These are phyloP conservation scores for Drosophila bifasciata DNA, from an alignment of 1,140 invertebrate species.

Conservation along the genomic window DNA sequence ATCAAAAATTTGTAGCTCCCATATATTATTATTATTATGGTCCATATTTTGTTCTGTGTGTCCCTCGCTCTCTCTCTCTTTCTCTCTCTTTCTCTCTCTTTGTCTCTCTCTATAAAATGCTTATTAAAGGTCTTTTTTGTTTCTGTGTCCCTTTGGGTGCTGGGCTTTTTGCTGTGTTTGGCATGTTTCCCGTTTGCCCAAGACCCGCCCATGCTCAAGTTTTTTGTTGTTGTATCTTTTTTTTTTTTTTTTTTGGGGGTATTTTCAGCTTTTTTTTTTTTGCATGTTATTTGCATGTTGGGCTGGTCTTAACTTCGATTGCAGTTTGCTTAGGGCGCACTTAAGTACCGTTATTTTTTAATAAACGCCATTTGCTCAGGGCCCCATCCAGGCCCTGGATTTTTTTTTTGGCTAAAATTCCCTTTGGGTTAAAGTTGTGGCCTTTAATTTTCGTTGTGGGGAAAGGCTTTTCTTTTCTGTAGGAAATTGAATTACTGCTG, in stretches of 20 bases:
- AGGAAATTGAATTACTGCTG: slow-evolving; percentile 32
- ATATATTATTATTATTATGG: slow-evolving; percentile 6
- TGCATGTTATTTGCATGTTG: slow-evolving; percentile 49
- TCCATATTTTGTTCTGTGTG: slow-evolving; percentile 1
- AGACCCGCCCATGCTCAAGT: slow-evolving; percentile 48
- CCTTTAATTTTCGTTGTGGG: slow-evolving; percentile 10
- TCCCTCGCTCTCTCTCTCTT: no score
- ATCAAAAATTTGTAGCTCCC: slow-evolving; percentile 7
- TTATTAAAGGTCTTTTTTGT: slow-evolving; percentile 57
- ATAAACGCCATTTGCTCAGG: slow-evolving; percentile 75
- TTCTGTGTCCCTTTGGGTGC: slow-evolving; percentile 12
- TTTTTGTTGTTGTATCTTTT: slow-evolving; percentile 25
- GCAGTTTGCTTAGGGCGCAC: slow-evolving; percentile 80
- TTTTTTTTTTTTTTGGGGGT: slow-evolving; percentile 11
- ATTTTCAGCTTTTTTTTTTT: slow-evolving; percentile 22
- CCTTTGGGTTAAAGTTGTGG: neutral
- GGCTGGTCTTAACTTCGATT: slow-evolving; percentile 23
- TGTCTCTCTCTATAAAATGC: slow-evolving; percentile 32
- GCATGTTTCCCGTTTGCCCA: slow-evolving; percentile 19
- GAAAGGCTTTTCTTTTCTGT: slow-evolving; percentile 64
- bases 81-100: slow-evolving; percentile 3
- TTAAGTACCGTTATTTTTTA: slow-evolving; percentile 81
- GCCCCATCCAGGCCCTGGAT: slow-evolving; percentile 33
- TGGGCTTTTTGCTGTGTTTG: slow-evolving; percentile 15
- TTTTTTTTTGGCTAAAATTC: neutral